Conservation (phyloP, 2,888 invertebrate species). For the Apocheima hispidaria region DNA sequence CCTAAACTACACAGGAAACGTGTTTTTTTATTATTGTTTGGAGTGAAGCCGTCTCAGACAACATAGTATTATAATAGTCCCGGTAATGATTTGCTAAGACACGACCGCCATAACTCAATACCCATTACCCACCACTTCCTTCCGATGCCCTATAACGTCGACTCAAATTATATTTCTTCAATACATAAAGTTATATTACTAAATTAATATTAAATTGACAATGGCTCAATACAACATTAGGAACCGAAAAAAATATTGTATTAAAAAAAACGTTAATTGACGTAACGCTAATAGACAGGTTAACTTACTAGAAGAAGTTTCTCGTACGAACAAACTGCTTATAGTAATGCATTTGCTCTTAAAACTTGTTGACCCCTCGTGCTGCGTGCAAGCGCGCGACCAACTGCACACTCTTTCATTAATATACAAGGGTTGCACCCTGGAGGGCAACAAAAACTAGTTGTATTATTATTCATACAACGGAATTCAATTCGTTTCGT, state of each 20-base stretch:
- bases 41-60: slow-evolving; percentile 51
- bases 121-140: slow-evolving; percentile 79
- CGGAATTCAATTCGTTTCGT: slow-evolving; percentile 64
- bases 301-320: slow-evolving; percentile 3
- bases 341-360: slow-evolving; percentile 64
- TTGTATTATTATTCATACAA: slow-evolving; percentile 78
- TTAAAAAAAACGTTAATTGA: background rate
- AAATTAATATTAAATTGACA: no score
- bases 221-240: no score
- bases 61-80: slow-evolving; percentile 53
- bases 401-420: slow-evolving; percentile 80
- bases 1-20: slow-evolving; percentile 71
- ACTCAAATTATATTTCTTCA: slow-evolving; percentile 41
- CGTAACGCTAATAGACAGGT: slow-evolving; percentile 23
- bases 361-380: slow-evolving; percentile 77
- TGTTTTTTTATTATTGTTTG: slow-evolving; percentile 59
- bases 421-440: slow-evolving; percentile 78
- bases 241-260: no score
- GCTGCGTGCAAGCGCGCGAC: slow-evolving; percentile 65
- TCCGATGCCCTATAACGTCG: slow-evolving; percentile 78
- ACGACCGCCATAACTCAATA: slow-evolving; percentile 67
- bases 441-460: slow-evolving; percentile 74
- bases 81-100: slow-evolving; percentile 77
- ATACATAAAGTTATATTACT: slow-evolving; percentile 46
- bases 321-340: slow-evolving; percentile 54